phyloP scores from a whole-genome alignment of 1,140 invertebrate species.

The Listronotus bonariensis region DNA sequence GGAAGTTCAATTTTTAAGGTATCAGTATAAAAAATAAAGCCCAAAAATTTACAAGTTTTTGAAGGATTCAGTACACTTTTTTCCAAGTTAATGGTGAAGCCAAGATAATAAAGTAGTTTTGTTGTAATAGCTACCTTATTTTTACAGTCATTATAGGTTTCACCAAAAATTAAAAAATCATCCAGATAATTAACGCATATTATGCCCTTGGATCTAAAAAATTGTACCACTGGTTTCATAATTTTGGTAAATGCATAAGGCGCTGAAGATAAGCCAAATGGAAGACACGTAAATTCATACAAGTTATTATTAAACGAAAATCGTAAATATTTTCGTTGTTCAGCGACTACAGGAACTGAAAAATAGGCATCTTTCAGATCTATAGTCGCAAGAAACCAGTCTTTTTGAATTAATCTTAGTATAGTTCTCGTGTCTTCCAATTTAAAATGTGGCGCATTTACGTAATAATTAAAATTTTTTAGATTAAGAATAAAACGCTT shows the following conservation, averaged over 20 bases:
- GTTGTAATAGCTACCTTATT: too few relatives aligned
- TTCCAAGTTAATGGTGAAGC: background rate
- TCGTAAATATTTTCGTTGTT: constrained; percentile 1
- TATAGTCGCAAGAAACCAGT: background rate
- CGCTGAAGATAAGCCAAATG: background rate
- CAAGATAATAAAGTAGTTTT: background rate
- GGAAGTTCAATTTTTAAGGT: too few relatives aligned
- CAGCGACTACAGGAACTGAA: background rate
- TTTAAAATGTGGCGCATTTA: background rate
- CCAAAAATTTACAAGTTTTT: background rate
- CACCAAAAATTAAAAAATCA: constrained; percentile 10
- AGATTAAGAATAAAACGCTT: constrained; percentile 38
- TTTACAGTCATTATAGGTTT: background rate
- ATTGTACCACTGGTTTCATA: background rate
- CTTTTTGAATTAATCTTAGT: background rate
- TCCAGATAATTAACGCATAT: constrained; percentile 14
- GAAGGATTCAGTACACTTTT: background rate
- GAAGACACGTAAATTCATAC: background rate
- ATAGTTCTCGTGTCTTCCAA: background rate
- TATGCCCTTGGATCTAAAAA: background rate
- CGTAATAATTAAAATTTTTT: background rate
- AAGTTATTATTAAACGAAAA: background rate
- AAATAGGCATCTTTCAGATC: constrained; percentile 11
- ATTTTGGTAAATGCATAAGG: background rate
- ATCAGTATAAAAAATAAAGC: background rate